A percentile compares a stretch with the other conserved stretches of the same genome.
These are phyloP conservation scores for Nyctibius bracteatus DNA, from an alignment of 2,113 vertebrate genomes.

Conservation along the genomic window DNA sequence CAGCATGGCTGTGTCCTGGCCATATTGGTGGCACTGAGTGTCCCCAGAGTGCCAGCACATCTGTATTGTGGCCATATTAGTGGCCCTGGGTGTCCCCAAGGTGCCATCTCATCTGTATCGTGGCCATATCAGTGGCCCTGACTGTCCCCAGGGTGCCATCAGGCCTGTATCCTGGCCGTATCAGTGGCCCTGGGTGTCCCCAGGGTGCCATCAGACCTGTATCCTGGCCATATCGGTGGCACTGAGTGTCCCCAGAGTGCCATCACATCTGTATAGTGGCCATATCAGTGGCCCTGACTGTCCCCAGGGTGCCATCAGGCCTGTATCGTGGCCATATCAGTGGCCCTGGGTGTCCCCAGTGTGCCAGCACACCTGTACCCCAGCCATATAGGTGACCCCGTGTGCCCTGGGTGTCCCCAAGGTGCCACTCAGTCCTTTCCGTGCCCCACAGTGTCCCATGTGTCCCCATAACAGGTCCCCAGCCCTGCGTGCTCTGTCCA, in stretches of 20 bases:
- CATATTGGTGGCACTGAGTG: rapidly evolving
- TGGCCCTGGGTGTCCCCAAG: background rate
- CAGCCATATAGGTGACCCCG: background rate
- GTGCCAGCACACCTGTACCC: background rate
- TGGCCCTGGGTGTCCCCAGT: background rate
- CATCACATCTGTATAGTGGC: background rate
- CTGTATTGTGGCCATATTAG: rapidly evolving
- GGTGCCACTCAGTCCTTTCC: background rate
- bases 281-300: rapidly evolving
- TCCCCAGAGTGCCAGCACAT: background rate
- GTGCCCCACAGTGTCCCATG: rapidly evolving
- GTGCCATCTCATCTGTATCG: background rate
- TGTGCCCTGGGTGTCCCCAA: background rate
- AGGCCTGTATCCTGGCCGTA: rapidly evolving
- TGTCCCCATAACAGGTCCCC: background rate
- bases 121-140: background rate
- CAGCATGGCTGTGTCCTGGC: background rate
- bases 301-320: background rate
- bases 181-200: background rate
- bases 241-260: background rate
- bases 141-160: background rate
- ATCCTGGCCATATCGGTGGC: rapidly evolving
- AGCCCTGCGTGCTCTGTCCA: background rate
- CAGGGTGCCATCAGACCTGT: rapidly evolving
- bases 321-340: rapidly evolving